phyloP scores from a whole-genome alignment of 92 coral and sea anemone species.

The Phenganax stokvisi region DNA sequence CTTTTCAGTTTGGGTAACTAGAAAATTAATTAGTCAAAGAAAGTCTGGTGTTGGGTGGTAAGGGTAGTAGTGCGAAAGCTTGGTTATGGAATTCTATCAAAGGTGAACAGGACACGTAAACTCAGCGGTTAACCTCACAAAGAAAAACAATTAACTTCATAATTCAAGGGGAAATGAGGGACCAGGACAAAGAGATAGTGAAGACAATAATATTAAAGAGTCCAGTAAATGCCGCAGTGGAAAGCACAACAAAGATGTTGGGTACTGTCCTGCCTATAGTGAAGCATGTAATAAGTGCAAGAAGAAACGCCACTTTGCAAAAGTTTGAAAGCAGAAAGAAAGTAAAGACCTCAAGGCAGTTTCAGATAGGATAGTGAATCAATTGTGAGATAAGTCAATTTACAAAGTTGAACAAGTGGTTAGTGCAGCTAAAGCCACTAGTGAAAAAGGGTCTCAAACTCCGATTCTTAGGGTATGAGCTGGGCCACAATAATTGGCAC shows the following conservation, averaged over 20 bases:
- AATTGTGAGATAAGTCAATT: conserved; percentile 1
- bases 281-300: conserved; percentile 12
- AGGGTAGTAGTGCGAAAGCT: neutral
- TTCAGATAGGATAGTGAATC: neutral
- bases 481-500: conserved; percentile 7
- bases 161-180: neutral
- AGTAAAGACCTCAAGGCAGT: neutral
- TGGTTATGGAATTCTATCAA: neutral
- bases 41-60: neutral
- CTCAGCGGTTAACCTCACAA: conserved; percentile 3
- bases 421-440: neutral
- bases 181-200: too few species aligned
- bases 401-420: conserved; percentile 6
- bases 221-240: neutral
- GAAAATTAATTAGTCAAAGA: conserved; percentile 32
- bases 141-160: neutral
- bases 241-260: neutral
- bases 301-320: neutral
- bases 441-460: conserved; percentile 3
- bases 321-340: conserved; percentile 12
- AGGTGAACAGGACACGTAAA: neutral
- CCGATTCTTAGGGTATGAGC: neutral
- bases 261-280: conserved; percentile 9
- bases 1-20: conserved; percentile 42
- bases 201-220: neutral